Evolutionary conservation across 2,113 vertebrate species (phyloP).

Genomic region (Lutjanus erythropterus): DNA sequence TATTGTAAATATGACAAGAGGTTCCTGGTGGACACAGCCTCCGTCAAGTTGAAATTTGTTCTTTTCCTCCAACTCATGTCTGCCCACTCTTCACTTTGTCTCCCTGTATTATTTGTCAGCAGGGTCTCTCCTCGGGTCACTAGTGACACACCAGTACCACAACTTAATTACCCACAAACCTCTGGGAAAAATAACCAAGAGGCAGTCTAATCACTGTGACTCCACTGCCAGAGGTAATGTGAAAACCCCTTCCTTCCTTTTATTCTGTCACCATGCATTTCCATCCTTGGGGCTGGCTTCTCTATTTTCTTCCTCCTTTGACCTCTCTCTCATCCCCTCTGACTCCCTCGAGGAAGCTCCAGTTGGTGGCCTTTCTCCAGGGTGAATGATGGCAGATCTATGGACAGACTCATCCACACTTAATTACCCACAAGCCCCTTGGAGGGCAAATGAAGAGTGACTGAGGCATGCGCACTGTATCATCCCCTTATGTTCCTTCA

Average conservation of each 20-base stretch:
- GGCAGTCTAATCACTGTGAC: conserved; percentile 52
- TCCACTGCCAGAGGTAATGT: conserved; percentile 51
- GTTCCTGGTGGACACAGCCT: conserved; percentile 25
- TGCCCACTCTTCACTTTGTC: conserved; percentile 31
- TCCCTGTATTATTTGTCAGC: conserved; percentile 30
- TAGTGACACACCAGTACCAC: conserved; percentile 45
- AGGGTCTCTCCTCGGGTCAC: conserved; percentile 45
- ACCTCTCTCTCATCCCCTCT: conserved; percentile 52
- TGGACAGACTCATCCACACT: conserved; percentile 65
- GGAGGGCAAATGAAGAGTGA: conserved; percentile 54
- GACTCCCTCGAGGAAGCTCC: conserved; percentile 61
- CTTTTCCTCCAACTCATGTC: conserved; percentile 5
- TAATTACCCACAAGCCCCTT: conserved; percentile 78
- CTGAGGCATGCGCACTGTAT: conserved; percentile 42
- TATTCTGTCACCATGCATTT: conserved; percentile 61
- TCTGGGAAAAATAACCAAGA: conserved; percentile 51
- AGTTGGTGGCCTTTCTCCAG: conserved; percentile 74
- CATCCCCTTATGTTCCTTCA: conserved; percentile 27
- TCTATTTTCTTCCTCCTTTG: conserved; percentile 49
- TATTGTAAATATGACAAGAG: conserved; percentile 26
- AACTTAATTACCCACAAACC: conserved; percentile 64
- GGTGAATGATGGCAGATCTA: conserved; percentile 71
- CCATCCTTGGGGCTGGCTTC: conserved; percentile 34
- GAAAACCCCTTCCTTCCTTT: conserved; percentile 50
- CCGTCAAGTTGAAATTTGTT: conserved; percentile 1